Base-by-base conservation (phyloP, 53 echinoderm and acorn worm species). In the Apostichopus leukothele region DNA sequence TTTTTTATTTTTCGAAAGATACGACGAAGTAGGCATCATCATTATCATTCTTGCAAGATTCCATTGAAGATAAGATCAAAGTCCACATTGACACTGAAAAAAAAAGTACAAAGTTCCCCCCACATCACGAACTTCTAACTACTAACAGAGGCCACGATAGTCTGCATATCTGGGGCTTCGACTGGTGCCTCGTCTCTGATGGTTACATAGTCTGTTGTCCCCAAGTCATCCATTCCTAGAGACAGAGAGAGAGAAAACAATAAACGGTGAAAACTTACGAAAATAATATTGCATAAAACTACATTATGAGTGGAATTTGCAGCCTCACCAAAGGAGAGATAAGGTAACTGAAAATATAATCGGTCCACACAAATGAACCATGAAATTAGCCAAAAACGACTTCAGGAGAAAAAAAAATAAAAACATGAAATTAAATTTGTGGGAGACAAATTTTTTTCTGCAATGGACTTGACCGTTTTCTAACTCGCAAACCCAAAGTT, bases 181-280 rank as follows among this genome's bases (percentile, higher is more conserved):
- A 81, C 55, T 81, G 81, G 25, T 55, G 81, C 50, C 55, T 57
- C 59, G 6, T 14, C 11, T 81, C 81, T 81, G 60, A 21, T 54
- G 55, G 81, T 51, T 86, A 86, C 86, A 86, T 86, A 7, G 86
- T 86, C 27, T 86, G 86, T 51, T 86, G 86, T 20, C 86, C 71
- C 86, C 86, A 86, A 6, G 63, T 71, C 68, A 86, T 71, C 86
- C 86, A 86, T 86, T 86, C 86, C 86, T 86, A 21, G 13, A 51
- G n/a, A 68, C 22, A 68, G 18, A 51, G 27, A 66, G 0, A 59
- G 8, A 67, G n/a, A 51, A 84, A 59, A 18, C 60, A 59, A 59
- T 55, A 84, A 50, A 53, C 1, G 75, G 53, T 10, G 27, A 50
- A 1, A 23, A 5, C 7, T 13, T 39, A 39, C 39, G 27, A 39